Conservation (phyloP, 2,113 vertebrate genomes). For the Hirundichthys speculiger region DNA sequence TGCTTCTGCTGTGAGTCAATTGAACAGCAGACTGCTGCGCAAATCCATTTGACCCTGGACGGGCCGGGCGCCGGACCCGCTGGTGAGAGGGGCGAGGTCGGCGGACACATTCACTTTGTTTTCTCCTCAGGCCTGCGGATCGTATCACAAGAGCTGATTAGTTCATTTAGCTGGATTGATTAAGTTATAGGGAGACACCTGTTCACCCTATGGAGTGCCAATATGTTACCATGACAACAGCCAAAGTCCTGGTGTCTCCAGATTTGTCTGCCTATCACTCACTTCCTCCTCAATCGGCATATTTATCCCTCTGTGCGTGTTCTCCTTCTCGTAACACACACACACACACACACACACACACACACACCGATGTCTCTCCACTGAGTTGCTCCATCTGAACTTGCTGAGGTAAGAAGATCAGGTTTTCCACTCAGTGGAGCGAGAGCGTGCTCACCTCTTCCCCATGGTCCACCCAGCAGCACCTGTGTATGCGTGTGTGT, state of each 20-base stretch:
- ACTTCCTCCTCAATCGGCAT: slow-evolving; percentile 30
- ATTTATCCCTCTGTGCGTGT: slow-evolving; percentile 25
- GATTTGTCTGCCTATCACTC: slow-evolving; percentile 26
- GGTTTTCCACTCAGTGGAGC: slow-evolving; percentile 84
- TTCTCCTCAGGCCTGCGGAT: slow-evolving; percentile 20
- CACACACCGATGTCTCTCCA: slow-evolving; percentile 73
- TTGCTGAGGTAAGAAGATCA: slow-evolving; percentile 85
- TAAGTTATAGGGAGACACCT: slow-evolving; percentile 66
- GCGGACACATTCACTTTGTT: not conserved
- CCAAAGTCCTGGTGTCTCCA: slow-evolving; percentile 37
- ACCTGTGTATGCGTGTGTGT: slow-evolving; percentile 64
- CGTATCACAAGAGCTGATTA: slow-evolving; percentile 52
- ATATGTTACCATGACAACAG: slow-evolving; percentile 64
- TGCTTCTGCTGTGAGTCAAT: slow-evolving; percentile 42
- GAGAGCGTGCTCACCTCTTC: slow-evolving; percentile 72
- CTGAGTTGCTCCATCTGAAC: slow-evolving; percentile 71
- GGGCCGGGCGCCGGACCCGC: not conserved
- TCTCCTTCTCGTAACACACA: slow-evolving; percentile 31
- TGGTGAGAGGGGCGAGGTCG: not conserved
- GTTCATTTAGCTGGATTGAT: slow-evolving; percentile 57
- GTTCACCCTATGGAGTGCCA: slow-evolving; percentile 57
- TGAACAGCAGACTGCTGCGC: slow-evolving; percentile 7
- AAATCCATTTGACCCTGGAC: slow-evolving; percentile 41
- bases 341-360: slow-evolving; percentile 52
- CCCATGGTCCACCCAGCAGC: slow-evolving; percentile 72